Evolutionary conservation across 2,888 invertebrate species (phyloP).

Genomic region (Liopterus haemorrhoidalis): DNA sequence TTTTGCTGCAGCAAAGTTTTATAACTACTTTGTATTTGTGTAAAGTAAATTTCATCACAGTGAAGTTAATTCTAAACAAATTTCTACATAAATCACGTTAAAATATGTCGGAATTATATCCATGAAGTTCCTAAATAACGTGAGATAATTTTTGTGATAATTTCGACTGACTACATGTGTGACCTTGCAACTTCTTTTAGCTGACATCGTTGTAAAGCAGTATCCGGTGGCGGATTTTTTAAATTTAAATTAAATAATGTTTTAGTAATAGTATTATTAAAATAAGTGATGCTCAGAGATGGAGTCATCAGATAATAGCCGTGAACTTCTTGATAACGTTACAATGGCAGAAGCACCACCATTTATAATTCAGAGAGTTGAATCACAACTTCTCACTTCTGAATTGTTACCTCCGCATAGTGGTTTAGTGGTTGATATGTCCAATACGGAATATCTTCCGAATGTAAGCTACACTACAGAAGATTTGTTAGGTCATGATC

Average conservation of each 20-base stretch:
- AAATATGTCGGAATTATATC: too few species aligned
- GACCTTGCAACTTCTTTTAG: slow-evolving; percentile 24
- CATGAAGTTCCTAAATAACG: too few species aligned
- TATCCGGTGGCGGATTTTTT: slow-evolving; percentile 17
- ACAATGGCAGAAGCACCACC: slow-evolving; percentile 42
- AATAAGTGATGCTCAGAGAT: not conserved
- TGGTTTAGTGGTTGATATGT: slow-evolving; percentile 44
- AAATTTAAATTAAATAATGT: slow-evolving; percentile 10
- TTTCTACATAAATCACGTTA: too few species aligned
- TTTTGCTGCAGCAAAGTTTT: slow-evolving; percentile 38
- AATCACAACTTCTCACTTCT: slow-evolving; percentile 42
- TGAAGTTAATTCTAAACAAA: too few species aligned
- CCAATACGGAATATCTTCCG: slow-evolving; percentile 44
- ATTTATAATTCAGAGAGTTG: slow-evolving; percentile 44
- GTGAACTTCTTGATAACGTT: slow-evolving; percentile 41
- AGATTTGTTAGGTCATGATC: slow-evolving; percentile 44
- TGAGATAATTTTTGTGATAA: slow-evolving; percentile 10
- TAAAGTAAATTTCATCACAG: slow-evolving; percentile 6
- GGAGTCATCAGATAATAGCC: slow-evolving; percentile 21
- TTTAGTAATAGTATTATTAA: not conserved
- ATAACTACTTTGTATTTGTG: slow-evolving; percentile 16
- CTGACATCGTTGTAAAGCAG: slow-evolving; percentile 17
- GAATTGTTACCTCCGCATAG: slow-evolving; percentile 44
- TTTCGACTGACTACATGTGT: slow-evolving; percentile 20
- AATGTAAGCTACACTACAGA: slow-evolving; percentile 43